Base-by-base conservation (phyloP, 1,140 invertebrate species). In the Diprion similis region DNA sequence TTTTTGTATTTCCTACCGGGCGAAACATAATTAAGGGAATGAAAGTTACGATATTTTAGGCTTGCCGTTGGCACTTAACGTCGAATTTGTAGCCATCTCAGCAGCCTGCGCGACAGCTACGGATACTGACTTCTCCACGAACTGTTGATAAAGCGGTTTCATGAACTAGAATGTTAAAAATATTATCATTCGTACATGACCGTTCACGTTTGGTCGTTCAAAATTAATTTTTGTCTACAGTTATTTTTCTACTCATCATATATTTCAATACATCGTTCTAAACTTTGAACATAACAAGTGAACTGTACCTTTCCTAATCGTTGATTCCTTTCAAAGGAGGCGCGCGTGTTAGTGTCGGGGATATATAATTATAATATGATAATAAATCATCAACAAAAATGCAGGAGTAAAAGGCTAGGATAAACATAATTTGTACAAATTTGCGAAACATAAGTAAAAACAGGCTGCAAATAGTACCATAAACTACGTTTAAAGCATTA, bases 131-230 rank as follows among this genome's bases (percentile, higher is more conserved):
- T 93, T 93, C 85, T 95, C 93, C 80, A 95, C 89, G 79, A 93
- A 92, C 72, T 90, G 88, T 83, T 95, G 92, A 84, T 95, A 95
- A 70, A 93, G 84, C 69, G 94, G 94, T 82, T 95, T 94, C 92
- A 96, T 92, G 71, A 94, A 87, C 94, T 95, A 59, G 87, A 68
- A 90, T 89, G 81, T 75, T 80, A 82, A 76, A 72, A 78, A 80
- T 37, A 37, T 37, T 6, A 37, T 37, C 24, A 37, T 37, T 37
- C 24, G 24, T 37, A 37, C 24, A 37, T 37, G 24, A 37, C 24
- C 24, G 24, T 37, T 37, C 24, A 37, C 24, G 24, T 37, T 37
- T 37, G 2, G 2, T 37, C 1, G 24, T 37, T 37, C 2, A 37
- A 37, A 37, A 37, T 37, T 37, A 37, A 37, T 37, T 37, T 37